Base-by-base conservation (phyloP, 1,140 invertebrate genomes). In the Philaenus spumarius region DNA sequence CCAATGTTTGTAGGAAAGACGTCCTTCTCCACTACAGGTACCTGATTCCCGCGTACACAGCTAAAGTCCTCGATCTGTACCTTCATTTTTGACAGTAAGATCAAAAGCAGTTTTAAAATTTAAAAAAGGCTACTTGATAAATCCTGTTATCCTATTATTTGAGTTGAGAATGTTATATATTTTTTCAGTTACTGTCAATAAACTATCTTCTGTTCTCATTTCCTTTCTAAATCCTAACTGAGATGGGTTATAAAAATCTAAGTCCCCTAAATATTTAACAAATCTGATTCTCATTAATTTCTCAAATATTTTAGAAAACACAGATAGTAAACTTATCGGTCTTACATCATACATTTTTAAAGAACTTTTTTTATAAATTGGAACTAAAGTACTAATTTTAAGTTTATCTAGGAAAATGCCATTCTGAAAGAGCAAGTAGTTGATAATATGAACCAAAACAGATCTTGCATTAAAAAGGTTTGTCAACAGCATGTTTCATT, bases 271-370 rank as follows among this genome's bases (percentile, higher is more conserved):
- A 30, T 30, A 58, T 1, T 2, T 30, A 2, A 50, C 22, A 20
- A 58, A 19, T 58, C 47, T 58, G 15, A 14, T 22, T 50, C 30
- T 47, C 46, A 58, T 58, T 4, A 58, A 20, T 53, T 58, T 54
- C n/a, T 58, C 55, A 12, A 50, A 24, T 19, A 58, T 50, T 58
- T 58, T 58, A 40, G 55, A 17, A 17, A 53, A 58, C 53, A 58
- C 17, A 17, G 51, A 37, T 14, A 53, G 51, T 15, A 53, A 37
- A 19, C 51, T 53, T 17, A 53, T 53, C 2, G 34, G 51, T 37
- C 51, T 53, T 3, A 53, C 17, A n/a, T 39, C 37, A 34, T 53
- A 37, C 23, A 34, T 37, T 37, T 37, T 39, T 37, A 30, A 53
- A 17, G 15, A 17, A n/a, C 19, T 19, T 22, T 53, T 53, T 53